Conservation (phyloP, 2,797 vertebrate genomes). For the Gallinago nigripennis region DNA sequence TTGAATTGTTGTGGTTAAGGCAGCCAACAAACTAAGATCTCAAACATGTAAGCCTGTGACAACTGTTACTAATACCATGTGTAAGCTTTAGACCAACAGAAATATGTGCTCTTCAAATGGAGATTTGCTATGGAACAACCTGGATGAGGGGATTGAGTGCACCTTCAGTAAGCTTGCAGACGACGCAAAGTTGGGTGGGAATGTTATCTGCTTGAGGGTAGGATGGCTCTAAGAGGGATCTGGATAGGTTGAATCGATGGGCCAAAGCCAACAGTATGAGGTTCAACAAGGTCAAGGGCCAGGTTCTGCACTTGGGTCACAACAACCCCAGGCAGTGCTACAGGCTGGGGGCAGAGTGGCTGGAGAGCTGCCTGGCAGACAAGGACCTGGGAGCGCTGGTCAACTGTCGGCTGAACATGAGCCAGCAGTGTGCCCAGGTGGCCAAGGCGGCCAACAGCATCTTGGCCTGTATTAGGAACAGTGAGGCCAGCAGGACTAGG, state of each 20-base stretch:
- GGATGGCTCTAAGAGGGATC: not conserved
- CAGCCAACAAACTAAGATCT: not conserved
- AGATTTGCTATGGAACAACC: not conserved
- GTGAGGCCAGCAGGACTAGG: not conserved
- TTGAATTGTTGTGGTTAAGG: not conserved
- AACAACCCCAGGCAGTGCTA: not conserved
- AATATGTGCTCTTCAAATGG: not conserved
- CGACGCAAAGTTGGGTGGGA: not conserved
- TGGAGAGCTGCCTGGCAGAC: not conserved
- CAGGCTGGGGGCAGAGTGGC: not conserved
- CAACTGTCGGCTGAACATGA: not conserved
- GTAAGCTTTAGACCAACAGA: conserved; percentile 14
- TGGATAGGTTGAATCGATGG: not conserved
- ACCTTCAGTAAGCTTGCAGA: not conserved
- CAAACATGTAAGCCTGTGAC: not conserved
- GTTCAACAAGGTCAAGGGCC: not conserved
- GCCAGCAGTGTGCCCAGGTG: not conserved
- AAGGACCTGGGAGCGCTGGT: not conserved
- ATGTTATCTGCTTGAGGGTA: not conserved
- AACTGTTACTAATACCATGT: not conserved
- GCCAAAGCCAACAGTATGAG: not conserved
- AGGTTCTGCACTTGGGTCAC: not conserved
- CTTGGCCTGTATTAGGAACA: not conserved
- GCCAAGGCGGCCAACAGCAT: not conserved
- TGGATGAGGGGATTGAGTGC: not conserved